Conservation (phyloP, 2,888 invertebrate species). For the Apoderus coryli region DNA sequence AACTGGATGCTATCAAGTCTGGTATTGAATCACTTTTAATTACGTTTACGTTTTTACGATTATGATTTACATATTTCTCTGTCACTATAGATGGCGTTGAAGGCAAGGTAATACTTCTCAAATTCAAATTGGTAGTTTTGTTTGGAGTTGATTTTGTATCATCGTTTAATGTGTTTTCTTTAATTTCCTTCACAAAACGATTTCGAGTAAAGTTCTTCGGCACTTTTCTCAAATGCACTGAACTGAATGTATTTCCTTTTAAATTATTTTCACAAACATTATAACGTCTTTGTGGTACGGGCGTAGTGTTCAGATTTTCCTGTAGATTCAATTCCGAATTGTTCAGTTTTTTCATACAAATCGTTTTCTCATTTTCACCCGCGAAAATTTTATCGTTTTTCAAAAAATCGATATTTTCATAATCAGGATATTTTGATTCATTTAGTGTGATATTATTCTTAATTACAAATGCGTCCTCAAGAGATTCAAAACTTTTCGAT, state of each 20-base stretch:
- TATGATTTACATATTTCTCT: constrained; percentile 24
- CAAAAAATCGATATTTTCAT: constrained; percentile 29
- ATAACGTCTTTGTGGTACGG: neutral
- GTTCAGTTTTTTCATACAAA: constrained; percentile 19
- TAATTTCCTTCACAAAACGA: constrained; percentile 23
- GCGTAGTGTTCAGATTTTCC: constrained; percentile 3
- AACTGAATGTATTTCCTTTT: constrained; percentile 20
- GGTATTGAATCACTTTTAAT: constrained; percentile 16
- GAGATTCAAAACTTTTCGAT: no score
- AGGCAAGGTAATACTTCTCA: constrained; percentile 13
- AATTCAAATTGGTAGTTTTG: neutral
- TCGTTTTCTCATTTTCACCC: constrained; percentile 19
- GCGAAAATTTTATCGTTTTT: constrained; percentile 26
- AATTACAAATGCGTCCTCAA: no score
- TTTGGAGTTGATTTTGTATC: neutral
- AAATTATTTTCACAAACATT: constrained; percentile 21
- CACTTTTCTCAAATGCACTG: constrained; percentile 25
- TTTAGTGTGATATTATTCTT: constrained; percentile 6
- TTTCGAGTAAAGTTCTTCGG: constrained; percentile 32
- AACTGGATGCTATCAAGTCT: constrained; percentile 23
- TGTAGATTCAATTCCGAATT: constrained; percentile 12
- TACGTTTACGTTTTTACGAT: constrained; percentile 15
- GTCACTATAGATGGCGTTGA: constrained; percentile 24
- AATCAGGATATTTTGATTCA: constrained; percentile 22
- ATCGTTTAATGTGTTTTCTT: constrained; percentile 15